Base-by-base conservation (phyloP, 2,113 vertebrate species). In the Sitta europaea region DNA sequence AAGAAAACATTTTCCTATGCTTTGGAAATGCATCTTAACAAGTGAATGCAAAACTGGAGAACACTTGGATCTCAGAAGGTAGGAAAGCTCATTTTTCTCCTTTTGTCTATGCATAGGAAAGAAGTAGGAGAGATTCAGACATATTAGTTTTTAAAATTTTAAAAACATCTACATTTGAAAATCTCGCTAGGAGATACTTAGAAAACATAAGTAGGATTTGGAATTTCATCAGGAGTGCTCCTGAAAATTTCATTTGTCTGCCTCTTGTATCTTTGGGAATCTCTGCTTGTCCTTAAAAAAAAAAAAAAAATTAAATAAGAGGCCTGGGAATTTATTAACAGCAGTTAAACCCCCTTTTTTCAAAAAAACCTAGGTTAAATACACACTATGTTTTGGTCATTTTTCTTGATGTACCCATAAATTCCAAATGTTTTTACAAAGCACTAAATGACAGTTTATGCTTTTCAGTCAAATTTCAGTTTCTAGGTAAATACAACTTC, bases 21-120 rank as follows among this genome's bases (percentile, higher is more conserved):
- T 84, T 74, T 75, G 81, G 67, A 73, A 93, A 90, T 73, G 24
- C 58, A 75, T 61, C 57, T 61, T 66, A 57, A 58, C 3, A 57
- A 62, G 50, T 65, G 55, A 90, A 73, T 91, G 77, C 45, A 91
- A 91, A 96, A 78, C 20, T 43, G 40, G 47, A 86, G n/a, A 96
- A 81, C 78, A 75, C 13, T 53, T 80, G 40, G 12, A 68, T 84
- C 62, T 59, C 12, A 68, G 18, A 72, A 67, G 19, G 61, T 20
- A 82, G 57, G n/a, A 82, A 94, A 72, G 36, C 28, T 92, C 11
- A 54, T 80, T 91, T 94, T 88, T 35, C 22, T 81, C 51, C 47
- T 83, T 88, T 62, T 33, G 15, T 72, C 61, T 91, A 21, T 70
- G 42, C 29, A 70, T 48, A 31, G 70, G 79, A 89, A 71, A 70